Conservation (phyloP, 2,888 invertebrate genomes). For the Torymus auratus region DNA sequence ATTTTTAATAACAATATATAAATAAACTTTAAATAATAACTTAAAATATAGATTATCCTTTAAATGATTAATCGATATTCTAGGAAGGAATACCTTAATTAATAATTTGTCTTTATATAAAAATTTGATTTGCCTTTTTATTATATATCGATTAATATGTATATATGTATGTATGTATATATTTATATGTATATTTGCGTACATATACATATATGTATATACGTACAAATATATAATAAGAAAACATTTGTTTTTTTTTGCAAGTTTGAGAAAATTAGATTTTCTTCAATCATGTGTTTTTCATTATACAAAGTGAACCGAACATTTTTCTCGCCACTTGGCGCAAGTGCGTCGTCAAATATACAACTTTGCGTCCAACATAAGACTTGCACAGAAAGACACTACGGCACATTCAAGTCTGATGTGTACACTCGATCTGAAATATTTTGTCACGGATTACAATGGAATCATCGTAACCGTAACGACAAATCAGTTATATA, state of each 20-base stretch:
- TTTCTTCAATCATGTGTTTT: constrained; percentile 54
- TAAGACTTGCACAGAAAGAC: constrained; percentile 81
- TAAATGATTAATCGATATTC: not conserved
- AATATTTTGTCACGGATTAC: constrained; percentile 48
- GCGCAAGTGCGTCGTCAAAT: constrained; percentile 78
- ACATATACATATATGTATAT: too few relatives aligned
- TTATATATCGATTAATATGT: constrained; percentile 46
- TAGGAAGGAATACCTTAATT: constrained; percentile 13
- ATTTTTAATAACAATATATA: too few relatives aligned
- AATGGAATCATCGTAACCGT: constrained; percentile 32
- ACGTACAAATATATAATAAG: constrained; percentile 42
- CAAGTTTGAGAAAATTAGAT: constrained; percentile 57
- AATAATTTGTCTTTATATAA: constrained; percentile 38
- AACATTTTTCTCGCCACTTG: constrained; percentile 51
- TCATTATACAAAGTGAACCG: constrained; percentile 58
- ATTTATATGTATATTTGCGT: too few relatives aligned
- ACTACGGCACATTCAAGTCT: constrained; percentile 80
- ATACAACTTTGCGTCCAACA: constrained; percentile 81
- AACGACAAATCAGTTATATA: constrained; percentile 55
- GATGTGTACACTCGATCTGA: constrained; percentile 47
- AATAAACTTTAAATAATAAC: too few relatives aligned
- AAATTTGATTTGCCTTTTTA: constrained; percentile 52
- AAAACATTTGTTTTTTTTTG: constrained; percentile 56
- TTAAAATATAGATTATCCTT: too few relatives aligned
- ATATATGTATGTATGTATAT: constrained; percentile 19